phyloP scores from a whole-genome alignment of 92 coral and sea anemone species.

The Heliopora coerulea region DNA sequence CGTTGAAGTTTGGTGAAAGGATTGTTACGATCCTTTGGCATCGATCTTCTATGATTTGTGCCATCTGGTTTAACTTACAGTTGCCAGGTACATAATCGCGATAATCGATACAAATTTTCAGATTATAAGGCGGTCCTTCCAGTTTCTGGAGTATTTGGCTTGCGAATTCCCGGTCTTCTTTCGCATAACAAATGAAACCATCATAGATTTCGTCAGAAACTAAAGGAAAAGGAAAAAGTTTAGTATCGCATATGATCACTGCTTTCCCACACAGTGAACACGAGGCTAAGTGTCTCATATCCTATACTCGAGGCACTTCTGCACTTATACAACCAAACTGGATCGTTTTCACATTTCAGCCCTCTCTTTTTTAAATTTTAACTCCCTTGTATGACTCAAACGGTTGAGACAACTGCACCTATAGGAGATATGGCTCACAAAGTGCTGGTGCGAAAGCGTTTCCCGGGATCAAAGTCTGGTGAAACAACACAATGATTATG shows the following conservation, averaged over 20 bases:
- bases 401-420: too few relatives aligned
- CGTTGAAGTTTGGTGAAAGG: conserved; percentile 72
- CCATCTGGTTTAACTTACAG: conserved; percentile 45
- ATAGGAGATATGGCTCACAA: too few relatives aligned
- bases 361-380: too few relatives aligned
- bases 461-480: too few relatives aligned
- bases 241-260: too few relatives aligned
- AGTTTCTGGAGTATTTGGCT: conserved; percentile 53
- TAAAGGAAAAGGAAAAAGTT: conserved; percentile 7
- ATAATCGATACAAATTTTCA: conserved; percentile 70
- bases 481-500: too few relatives aligned
- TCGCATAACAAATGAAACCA: conserved; percentile 78
- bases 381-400: too few relatives aligned
- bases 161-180: conserved; percentile 71
- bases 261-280: too few relatives aligned
- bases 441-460: too few relatives aligned
- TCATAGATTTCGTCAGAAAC: conserved; percentile 67
- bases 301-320: too few relatives aligned
- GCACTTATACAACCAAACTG: too few relatives aligned
- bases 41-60: conserved; percentile 60
- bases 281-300: background rate
- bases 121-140: conserved; percentile 67
- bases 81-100: conserved; percentile 74
- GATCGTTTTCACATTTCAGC: too few relatives aligned
- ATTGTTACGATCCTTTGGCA: conserved; percentile 70